A percentile compares a stretch with the other conserved stretches of the same genome.
phyloP scores from a whole-genome alignment of 2,888 invertebrate species.

The Diachrysia chrysitis region DNA sequence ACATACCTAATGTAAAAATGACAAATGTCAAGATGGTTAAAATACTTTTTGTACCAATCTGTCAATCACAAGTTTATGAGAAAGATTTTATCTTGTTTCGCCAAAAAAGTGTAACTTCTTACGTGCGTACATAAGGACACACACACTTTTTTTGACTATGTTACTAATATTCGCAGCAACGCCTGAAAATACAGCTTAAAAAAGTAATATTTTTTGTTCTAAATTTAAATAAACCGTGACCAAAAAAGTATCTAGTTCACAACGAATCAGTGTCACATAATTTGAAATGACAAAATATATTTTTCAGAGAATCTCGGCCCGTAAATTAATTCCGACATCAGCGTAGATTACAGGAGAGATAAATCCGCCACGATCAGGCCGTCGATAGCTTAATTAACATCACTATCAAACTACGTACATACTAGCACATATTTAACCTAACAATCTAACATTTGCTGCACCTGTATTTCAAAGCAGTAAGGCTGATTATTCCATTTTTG shows the following conservation, averaged over 20 bases:
- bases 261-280: slow-evolving; percentile 18
- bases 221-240: background rate
- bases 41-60: too few relatives aligned
- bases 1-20: too few relatives aligned
- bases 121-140: too few relatives aligned
- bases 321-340: slow-evolving; percentile 59
- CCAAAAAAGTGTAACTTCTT: too few relatives aligned
- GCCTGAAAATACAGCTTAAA: background rate
- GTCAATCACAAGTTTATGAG: too few relatives aligned
- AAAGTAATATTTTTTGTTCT: background rate
- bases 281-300: slow-evolving; percentile 37
- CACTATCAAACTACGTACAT: slow-evolving; percentile 49
- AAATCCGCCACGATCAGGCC: slow-evolving; percentile 56
- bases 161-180: too few relatives aligned
- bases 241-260: slow-evolving; percentile 9
- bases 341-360: slow-evolving; percentile 63
- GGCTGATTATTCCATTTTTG: background rate
- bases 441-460: background rate
- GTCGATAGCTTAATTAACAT: slow-evolving; percentile 66
- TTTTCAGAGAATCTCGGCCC: slow-evolving; percentile 41
- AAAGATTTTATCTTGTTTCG: too few relatives aligned
- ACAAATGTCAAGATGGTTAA: too few relatives aligned
- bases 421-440: background rate
- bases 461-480: background rate
- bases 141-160: too few relatives aligned